Conservation (phyloP, 2,113 vertebrate species). For the Mohoua ochrocephala region DNA sequence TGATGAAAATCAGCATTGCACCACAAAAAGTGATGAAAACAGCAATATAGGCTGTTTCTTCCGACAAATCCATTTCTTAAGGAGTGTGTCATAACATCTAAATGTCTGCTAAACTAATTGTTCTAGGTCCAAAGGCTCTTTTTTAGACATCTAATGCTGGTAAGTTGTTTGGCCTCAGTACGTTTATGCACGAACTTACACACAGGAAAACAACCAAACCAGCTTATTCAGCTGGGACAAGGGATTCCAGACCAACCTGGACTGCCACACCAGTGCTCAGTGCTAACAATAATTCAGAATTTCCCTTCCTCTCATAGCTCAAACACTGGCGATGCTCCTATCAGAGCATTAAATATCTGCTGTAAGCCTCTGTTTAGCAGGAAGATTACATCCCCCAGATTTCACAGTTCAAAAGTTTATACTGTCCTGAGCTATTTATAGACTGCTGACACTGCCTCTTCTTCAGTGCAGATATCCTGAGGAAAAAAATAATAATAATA, state of each 20-base stretch:
- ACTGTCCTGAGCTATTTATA: constrained; percentile 60
- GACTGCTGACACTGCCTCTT: constrained; percentile 28
- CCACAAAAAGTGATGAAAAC: too few relatives aligned
- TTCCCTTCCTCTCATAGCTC: constrained; percentile 14
- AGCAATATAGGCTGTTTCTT: background rate
- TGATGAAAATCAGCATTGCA: background rate
- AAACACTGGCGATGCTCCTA: background rate
- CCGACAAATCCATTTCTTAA: background rate
- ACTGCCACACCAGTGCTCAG: background rate
- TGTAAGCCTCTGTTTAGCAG: constrained; percentile 65
- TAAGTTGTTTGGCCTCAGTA: fast-evolving
- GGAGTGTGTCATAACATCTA: background rate
- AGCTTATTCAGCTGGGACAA: background rate
- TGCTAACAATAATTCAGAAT: background rate
- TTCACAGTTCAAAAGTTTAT: constrained; percentile 71
- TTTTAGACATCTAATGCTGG: background rate
- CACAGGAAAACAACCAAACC: background rate
- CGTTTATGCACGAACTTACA: background rate
- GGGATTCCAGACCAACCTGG: background rate
- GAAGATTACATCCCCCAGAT: constrained; percentile 67
- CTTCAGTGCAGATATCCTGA: background rate
- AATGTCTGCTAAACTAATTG: background rate
- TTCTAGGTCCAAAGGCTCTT: background rate
- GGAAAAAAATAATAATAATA: background rate
- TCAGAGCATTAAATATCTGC: constrained; percentile 54